Evolutionary conservation across 2,797 vertebrate genomes (phyloP).

Genomic region (Sphenopsis melanotis): DNA sequence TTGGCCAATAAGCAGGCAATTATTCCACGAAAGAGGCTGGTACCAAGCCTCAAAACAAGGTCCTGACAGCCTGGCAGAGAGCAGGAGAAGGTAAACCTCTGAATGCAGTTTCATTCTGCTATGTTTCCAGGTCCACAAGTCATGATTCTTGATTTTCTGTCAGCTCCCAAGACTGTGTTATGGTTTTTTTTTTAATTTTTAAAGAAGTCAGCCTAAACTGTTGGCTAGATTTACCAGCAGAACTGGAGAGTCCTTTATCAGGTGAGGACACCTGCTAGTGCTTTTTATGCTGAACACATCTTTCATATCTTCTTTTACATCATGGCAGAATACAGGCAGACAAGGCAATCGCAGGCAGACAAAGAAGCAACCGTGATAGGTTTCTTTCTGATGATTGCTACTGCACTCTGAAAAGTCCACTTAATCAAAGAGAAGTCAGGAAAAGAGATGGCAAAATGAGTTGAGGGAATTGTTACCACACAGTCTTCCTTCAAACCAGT

Average conservation of each 20-base stretch:
- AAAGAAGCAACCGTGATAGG: background rate
- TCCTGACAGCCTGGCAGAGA: background rate
- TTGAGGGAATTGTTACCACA: background rate
- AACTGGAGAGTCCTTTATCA: background rate
- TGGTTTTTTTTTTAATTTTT: background rate
- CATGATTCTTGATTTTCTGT: background rate
- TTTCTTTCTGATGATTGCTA: background rate
- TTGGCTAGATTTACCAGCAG: background rate
- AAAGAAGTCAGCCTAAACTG: background rate
- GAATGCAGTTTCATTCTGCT: background rate
- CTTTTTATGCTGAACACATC: background rate
- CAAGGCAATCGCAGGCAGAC: background rate
- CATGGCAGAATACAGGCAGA: background rate
- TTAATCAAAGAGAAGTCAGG: background rate
- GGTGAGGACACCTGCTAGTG: background rate
- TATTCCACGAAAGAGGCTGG: background rate
- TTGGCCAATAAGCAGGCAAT: background rate
- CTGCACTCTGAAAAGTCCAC: background rate
- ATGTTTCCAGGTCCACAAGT: background rate
- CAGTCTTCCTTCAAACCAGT: background rate
- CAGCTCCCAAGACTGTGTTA: background rate
- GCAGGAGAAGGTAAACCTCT: background rate
- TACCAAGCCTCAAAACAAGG: background rate
- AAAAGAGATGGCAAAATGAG: background rate
- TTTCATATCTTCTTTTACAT: background rate